Base-by-base conservation (phyloP, 2,113 vertebrate genomes). In the Pagrus major region DNA sequence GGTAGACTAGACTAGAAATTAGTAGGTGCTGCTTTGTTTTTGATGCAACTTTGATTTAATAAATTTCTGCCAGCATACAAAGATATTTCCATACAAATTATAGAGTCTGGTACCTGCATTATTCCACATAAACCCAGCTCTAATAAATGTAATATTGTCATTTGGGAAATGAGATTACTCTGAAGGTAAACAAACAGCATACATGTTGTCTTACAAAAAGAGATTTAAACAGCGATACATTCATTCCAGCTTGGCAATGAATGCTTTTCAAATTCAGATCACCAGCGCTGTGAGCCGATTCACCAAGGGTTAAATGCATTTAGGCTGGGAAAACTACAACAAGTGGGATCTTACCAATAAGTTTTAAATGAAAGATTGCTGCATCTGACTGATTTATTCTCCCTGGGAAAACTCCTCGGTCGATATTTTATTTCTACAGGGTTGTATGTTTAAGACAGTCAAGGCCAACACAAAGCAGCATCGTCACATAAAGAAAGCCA, bases 401-500 rank as follows among this genome's bases (percentile, higher is more conserved):
- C 9, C 78, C 60, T 77, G 78, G 71, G 47, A 67, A 60, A 23
- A 58, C 54, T 80, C 78, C 68, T 65, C 21, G 47, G 58, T 60
- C 85, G 55, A 74, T 85, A 41, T 78, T 85, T 80, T 51, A 49
- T 65, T 68, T 84, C 49, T 37, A 42, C 65, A 56, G 49, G 66
- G 42, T 73, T 75, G 60, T 56, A 14, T 68, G 77, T 71, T 71
- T 55, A 61, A 79, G 63, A 72, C 63, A 76, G 69, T 80, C 47
- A 70, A 78, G 61, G 78, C 68, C 67, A 74, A 81, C 80, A 74
- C 59, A 80, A 80, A 78, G 73, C 61, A n/a, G 37, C 42, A 75
- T 61, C 80, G 55, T 64, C 54, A 71, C 74, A 76, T 71, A 71
- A 59, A 76, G 71, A 65, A 63, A 74, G 54, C 52, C 67, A 16